A percentile compares a stretch with the other conserved stretches of the same genome.
phyloP scores from a whole-genome alignment of 1,140 invertebrate species.

The Heliconius eleuchia region DNA sequence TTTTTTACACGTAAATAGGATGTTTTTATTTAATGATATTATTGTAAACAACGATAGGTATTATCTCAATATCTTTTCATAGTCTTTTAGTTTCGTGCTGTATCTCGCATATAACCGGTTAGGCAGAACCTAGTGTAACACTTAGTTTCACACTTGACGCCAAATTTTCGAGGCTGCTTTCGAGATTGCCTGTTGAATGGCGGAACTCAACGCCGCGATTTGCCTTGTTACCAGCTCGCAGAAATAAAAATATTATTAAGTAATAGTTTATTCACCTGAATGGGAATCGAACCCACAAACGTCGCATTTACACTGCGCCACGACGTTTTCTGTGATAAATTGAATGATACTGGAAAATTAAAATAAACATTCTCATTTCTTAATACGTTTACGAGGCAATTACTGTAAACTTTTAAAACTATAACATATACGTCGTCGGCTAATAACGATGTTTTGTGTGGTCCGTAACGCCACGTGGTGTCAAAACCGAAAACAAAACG shows the following conservation, averaged over 20 bases:
- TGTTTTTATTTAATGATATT: background rate
- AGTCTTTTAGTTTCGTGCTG: background rate
- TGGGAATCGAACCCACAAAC: too few species aligned
- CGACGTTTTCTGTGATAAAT: background rate
- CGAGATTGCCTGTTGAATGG: too few species aligned
- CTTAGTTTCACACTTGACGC: too few species aligned
- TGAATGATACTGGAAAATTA: background rate
- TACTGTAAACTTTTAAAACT: slow-evolving; percentile 58
- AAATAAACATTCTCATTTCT: slow-evolving; percentile 14
- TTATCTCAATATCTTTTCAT: background rate
- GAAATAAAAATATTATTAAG: too few species aligned
- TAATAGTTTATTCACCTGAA: too few species aligned
- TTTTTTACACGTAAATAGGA: background rate
- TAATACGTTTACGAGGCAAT: slow-evolving; percentile 61
- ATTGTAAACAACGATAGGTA: background rate
- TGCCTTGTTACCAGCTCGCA: too few species aligned
- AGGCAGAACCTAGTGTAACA: too few species aligned
- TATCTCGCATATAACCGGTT: too few species aligned
- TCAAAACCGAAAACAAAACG: slow-evolving; percentile 67
- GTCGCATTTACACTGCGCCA: too few species aligned
- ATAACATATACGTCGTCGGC: slow-evolving; percentile 69
- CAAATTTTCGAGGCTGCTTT: too few species aligned
- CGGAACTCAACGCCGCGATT: too few species aligned
- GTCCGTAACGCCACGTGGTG: slow-evolving; percentile 66
- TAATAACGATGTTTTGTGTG: slow-evolving; percentile 69